Evolutionary conservation across 2,797 vertebrate genomes (phyloP), one percentile per base, ranked within the genome.

Genomic region (Huso huso): DNA sequence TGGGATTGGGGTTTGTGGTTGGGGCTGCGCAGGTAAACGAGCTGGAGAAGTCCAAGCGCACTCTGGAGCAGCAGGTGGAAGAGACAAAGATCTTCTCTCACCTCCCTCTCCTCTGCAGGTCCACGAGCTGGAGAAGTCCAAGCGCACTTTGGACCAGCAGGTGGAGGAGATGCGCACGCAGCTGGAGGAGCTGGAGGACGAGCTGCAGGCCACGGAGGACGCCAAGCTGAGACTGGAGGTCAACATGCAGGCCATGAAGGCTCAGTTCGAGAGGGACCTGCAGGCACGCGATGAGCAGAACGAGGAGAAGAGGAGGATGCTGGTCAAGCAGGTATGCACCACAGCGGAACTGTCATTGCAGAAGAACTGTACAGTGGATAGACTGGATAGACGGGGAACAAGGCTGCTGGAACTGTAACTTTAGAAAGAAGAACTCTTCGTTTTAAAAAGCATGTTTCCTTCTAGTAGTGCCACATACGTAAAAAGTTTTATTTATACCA

Each of bases 161-260:
- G 88, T 90, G 64, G 90, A 91, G 57, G 91, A 93, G 71, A 92
- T 93, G 91, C 81, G 87, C 6, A 88, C 90, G 2, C 96, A 99
- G 81, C 78, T 99, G 70, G 97, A 99, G 74, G 96, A 99, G 73
- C 85, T 99, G 64, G 96, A 99, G 72, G 96, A 99, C 6, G 96
- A 99, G 12, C 88, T 99, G 37, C 96, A 98, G 87, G 86, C 93
- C 63, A 98, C 96, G 0, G 96, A 99, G 71, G 96, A 99, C 0
- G 95, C 95, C 72, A 99, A 99, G 58, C 88, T 99, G 48, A 92
- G 96, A 12, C 81, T 99, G 82, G 96, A 99, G 79, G 96, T 99
- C 77, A 99, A 98, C 86, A 93, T 98, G 93, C 96, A 99, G 86
- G 96, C 97, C 68, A 90, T 95, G 91, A 98, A 96, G 77, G 92